Evolutionary conservation across 2,888 invertebrate species (phyloP).

Genomic region (Leucoma salicis): DNA sequence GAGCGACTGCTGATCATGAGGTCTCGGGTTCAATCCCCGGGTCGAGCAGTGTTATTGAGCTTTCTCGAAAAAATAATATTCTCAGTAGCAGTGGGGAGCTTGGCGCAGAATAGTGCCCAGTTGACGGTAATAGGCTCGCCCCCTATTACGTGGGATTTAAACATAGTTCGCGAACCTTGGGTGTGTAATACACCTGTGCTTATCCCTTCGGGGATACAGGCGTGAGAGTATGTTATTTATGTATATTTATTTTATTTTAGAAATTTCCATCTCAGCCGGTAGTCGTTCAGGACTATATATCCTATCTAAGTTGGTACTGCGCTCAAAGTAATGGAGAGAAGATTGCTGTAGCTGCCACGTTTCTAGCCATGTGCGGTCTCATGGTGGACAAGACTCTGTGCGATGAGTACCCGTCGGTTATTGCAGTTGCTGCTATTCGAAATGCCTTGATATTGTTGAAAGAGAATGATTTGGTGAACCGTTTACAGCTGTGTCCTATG

Average conservation of each 20-base stretch:
- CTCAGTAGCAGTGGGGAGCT: too few species aligned
- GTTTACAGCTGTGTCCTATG: constrained; percentile 44
- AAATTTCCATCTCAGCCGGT: constrained; percentile 57
- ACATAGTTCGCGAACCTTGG: too few species aligned
- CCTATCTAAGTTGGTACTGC: constrained; percentile 60
- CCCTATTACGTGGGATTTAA: too few species aligned
- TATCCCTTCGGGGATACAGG: too few species aligned
- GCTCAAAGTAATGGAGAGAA: constrained; percentile 43
- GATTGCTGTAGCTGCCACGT: constrained; percentile 59
- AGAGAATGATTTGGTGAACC: constrained; percentile 38
- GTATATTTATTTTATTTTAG: constrained; percentile 21
- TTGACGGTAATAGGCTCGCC: too few species aligned
- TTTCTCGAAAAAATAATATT: too few species aligned
- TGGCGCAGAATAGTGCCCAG: too few species aligned
- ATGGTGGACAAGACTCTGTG: constrained; percentile 51
- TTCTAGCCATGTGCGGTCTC: constrained; percentile 55
- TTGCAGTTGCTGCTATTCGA: constrained; percentile 55
- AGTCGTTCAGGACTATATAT: constrained; percentile 60
- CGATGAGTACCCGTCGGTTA: constrained; percentile 53
- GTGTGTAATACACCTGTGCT: too few species aligned
- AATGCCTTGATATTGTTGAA: constrained; percentile 51
- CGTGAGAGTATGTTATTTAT: too few species aligned
- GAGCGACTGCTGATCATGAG: too few species aligned
- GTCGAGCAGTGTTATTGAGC: too few species aligned
- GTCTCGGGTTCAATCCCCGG: too few species aligned